These are phyloP conservation scores for Eumeta japonica DNA, from an alignment of 1,140 invertebrate genomes.

Conservation along the genomic window DNA sequence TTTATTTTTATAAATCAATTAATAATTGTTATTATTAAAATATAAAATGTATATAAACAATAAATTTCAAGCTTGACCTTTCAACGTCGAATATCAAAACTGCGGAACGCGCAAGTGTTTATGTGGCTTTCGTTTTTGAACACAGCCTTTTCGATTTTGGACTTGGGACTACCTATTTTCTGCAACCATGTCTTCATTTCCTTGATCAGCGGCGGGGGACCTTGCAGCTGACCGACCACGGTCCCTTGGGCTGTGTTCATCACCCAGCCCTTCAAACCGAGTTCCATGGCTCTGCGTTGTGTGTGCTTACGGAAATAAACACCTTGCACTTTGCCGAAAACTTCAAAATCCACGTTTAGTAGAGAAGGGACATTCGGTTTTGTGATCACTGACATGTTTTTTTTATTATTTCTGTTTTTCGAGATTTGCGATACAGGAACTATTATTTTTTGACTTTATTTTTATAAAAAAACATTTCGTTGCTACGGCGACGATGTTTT, in stretches of 20 bases:
- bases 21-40: background rate
- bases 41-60: too few relatives aligned
- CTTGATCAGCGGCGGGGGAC: slow-evolving; percentile 51
- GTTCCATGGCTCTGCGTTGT: slow-evolving; percentile 54
- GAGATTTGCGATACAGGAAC: slow-evolving; percentile 22
- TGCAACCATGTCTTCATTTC: slow-evolving; percentile 66
- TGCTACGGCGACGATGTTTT: too few relatives aligned
- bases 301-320: slow-evolving; percentile 63
- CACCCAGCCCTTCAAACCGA: slow-evolving; percentile 66
- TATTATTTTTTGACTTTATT: too few relatives aligned
- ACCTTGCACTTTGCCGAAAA: slow-evolving; percentile 62
- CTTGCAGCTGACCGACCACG: slow-evolving; percentile 65
- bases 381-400: slow-evolving; percentile 17
- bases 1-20: background rate
- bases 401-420: slow-evolving; percentile 16
- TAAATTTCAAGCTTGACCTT: too few relatives aligned
- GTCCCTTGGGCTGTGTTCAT: slow-evolving; percentile 65
- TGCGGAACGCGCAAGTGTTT: slow-evolving; percentile 27
- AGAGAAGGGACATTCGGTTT: slow-evolving; percentile 22
- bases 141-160: slow-evolving; percentile 61
- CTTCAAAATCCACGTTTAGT: slow-evolving; percentile 52
- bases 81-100: slow-evolving; percentile 40
- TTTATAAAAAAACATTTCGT: too few relatives aligned
- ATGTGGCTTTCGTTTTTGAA: slow-evolving; percentile 54
- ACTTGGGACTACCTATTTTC: slow-evolving; percentile 62